Evolutionary conservation across 2,888 invertebrate genomes (phyloP).

Genomic region (Gymnoscelis rufifasciata): DNA sequence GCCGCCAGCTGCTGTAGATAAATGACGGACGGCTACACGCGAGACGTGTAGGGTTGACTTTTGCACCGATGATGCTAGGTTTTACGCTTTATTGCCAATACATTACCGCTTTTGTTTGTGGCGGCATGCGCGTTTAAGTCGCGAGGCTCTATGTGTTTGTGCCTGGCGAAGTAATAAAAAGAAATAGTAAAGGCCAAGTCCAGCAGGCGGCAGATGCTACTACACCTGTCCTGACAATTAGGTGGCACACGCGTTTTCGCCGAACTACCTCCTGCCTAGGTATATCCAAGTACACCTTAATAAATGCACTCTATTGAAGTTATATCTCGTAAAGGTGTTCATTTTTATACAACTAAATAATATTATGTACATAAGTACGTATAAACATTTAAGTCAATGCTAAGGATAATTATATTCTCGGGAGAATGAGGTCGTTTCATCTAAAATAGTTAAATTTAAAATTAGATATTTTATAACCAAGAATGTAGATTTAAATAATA

Average conservation of each 20-base stretch:
- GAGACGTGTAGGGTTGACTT: conserved; percentile 19
- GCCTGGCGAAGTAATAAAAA: conserved; percentile 42
- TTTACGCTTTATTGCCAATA: conserved; percentile 29
- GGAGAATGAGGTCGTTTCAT: too few species aligned
- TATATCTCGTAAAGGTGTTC: background rate
- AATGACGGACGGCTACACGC: conserved; percentile 42
- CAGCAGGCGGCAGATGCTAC: conserved; percentile 67
- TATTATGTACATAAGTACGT: background rate
- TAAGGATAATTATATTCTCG: too few species aligned
- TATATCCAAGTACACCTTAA: conserved; percentile 4
- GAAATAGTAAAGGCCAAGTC: conserved; percentile 55
- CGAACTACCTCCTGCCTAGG: conserved; percentile 31
- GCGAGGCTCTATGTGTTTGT: conserved; percentile 35
- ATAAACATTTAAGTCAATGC: too few species aligned
- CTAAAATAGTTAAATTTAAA: background rate
- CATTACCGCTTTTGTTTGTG: conserved; percentile 49
- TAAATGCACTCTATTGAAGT: conserved; percentile 10
- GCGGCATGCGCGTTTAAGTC: conserved; percentile 31
- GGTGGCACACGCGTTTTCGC: conserved; percentile 58
- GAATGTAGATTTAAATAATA: background rate
- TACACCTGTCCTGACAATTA: conserved; percentile 71
- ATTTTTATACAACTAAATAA: background rate
- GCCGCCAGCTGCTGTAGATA: conserved; percentile 49
- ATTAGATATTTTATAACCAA: background rate
- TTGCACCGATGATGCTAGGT: conserved; percentile 15